phyloP scores from a whole-genome alignment of 2,113 vertebrate genomes.

The Saguinus imperator region DNA sequence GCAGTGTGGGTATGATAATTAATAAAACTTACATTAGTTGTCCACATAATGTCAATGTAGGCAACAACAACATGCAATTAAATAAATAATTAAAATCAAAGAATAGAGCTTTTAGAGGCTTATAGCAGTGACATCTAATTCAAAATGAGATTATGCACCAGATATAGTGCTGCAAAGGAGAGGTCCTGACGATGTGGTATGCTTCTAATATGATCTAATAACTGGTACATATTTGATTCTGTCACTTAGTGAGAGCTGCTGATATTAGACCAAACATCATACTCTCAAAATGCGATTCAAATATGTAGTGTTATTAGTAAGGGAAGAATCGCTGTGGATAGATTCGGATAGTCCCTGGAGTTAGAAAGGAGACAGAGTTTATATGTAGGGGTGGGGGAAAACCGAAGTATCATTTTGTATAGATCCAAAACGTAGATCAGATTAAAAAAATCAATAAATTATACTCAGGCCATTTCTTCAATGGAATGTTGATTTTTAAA shows the following conservation, averaged over 20 bases:
- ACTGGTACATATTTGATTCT: not conserved
- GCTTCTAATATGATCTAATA: not conserved
- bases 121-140: not conserved
- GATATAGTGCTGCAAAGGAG: not conserved
- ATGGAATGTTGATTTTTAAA: not conserved
- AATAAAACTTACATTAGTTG: not conserved
- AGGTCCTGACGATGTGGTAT: not conserved
- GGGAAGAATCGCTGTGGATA: not conserved
- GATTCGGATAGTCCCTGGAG: not conserved
- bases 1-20: not conserved
- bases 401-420: not conserved
- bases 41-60: not conserved
- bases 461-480: not conserved
- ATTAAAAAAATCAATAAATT: not conserved
- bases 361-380: not conserved
- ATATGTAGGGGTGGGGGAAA: fast-evolving
- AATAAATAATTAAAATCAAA: not conserved
- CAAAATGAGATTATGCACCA: not conserved
- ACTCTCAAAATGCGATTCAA: not conserved
- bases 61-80: not conserved
- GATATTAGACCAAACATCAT: not conserved
- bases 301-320: not conserved
- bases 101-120: not conserved
- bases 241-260: not conserved
- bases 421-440: not conserved